Conservation (phyloP, 1,140 invertebrate species). For the Leguminivora glycinivorella region DNA sequence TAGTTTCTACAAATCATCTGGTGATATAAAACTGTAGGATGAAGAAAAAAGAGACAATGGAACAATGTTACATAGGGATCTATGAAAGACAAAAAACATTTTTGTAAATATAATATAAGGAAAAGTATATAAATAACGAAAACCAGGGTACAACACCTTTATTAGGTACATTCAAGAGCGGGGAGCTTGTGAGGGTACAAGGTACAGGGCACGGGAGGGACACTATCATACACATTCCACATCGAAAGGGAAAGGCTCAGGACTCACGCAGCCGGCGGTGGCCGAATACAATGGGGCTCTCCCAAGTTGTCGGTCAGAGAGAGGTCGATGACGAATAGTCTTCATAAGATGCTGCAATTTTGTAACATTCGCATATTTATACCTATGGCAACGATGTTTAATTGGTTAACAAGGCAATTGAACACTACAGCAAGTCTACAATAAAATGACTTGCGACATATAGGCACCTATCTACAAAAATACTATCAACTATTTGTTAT, state of each 20-base stretch:
- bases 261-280: constrained; percentile 72
- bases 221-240: constrained; percentile 73
- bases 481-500: neutral
- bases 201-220: constrained; percentile 42
- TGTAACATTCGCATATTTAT: constrained; percentile 77
- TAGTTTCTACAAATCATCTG: constrained; percentile 10
- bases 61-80: constrained; percentile 15
- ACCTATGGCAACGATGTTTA: constrained; percentile 72
- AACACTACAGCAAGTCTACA: constrained; percentile 12
- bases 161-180: constrained; percentile 59
- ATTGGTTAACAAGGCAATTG: constrained; percentile 57
- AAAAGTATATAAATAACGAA: constrained; percentile 34
- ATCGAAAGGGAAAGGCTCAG: constrained; percentile 67
- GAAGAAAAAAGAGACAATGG: constrained; percentile 16
- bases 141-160: constrained; percentile 64
- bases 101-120: constrained; percentile 26
- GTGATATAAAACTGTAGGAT: neutral
- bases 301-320: constrained; percentile 76
- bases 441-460: constrained; percentile 14
- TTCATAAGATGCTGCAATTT: constrained; percentile 81
- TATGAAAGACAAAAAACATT: constrained; percentile 16
- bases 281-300: constrained; percentile 68
- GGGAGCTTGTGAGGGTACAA: constrained; percentile 45
- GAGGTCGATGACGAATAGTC: constrained; percentile 82
- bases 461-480: neutral